phyloP scores from a whole-genome alignment of 2,888 invertebrate genomes.

The Zygaena filipendulae region DNA sequence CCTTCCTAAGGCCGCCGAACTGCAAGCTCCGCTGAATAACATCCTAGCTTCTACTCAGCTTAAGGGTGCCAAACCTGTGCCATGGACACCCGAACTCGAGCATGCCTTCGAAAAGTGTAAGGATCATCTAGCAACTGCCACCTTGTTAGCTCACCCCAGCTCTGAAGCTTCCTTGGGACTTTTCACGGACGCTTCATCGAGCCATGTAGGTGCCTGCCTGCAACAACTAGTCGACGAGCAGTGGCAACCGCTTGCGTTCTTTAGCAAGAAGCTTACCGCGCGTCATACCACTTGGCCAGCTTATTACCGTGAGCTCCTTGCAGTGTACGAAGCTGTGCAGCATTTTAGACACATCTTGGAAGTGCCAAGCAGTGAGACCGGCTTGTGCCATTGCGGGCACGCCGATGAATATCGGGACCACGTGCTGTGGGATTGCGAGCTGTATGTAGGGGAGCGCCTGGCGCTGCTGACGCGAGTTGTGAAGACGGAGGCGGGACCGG shows the following conservation, averaged over 20 bases:
- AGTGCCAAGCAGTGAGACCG: background rate
- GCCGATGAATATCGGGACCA: too few relatives aligned
- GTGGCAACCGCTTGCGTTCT: conserved; percentile 17
- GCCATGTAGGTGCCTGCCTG: background rate
- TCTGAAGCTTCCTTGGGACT: background rate
- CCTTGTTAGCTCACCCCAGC: background rate
- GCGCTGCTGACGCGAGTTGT: too few relatives aligned
- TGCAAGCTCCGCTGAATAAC: conserved; percentile 3
- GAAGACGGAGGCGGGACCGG: too few relatives aligned
- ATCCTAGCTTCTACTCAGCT: background rate
- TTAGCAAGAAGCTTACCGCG: conserved; percentile 14
- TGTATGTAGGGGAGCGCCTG: too few relatives aligned
- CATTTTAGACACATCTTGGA: conserved; percentile 18
- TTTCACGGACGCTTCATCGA: background rate
- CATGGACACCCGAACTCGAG: background rate
- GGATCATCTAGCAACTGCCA: too few relatives aligned
- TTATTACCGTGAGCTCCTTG: conserved; percentile 16
- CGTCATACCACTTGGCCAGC: conserved; percentile 13
- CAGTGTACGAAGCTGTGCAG: conserved; percentile 15
- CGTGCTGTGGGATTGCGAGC: too few relatives aligned
- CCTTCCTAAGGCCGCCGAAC: conserved; percentile 1
- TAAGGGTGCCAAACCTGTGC: background rate
- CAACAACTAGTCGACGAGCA: background rate
- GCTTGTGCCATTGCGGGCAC: too few relatives aligned
- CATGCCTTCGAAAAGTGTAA: background rate